phyloP scores from a whole-genome alignment of 2,113 vertebrate genomes.

The Pyrgilauda ruficollis region DNA sequence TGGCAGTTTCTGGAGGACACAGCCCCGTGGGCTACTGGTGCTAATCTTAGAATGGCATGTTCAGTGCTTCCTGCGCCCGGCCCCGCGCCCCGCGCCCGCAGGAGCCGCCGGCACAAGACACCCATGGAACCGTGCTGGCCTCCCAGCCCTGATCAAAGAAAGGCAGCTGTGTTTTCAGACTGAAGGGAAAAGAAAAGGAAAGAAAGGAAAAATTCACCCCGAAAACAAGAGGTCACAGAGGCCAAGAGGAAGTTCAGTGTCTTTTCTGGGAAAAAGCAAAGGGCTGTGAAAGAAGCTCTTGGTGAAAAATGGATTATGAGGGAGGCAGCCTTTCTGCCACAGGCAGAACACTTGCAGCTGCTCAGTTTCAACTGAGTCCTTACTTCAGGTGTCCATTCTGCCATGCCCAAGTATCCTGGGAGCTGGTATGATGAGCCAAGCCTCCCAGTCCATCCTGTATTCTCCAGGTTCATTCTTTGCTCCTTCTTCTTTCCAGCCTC shows the following conservation, averaged over 20 bases:
- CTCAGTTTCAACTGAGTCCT: not conserved
- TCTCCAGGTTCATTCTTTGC: not conserved
- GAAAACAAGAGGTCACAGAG: not conserved
- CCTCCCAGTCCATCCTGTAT: not conserved
- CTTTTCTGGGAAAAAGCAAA: not conserved
- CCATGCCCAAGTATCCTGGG: not conserved
- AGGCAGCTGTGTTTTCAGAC: not conserved
- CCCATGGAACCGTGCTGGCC: not conserved
- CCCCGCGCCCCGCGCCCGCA: not conserved
- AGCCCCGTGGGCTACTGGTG: conserved; percentile 37
- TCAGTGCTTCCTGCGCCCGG: not conserved
- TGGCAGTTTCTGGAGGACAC: conserved; percentile 27
- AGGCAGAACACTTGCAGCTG: not conserved
- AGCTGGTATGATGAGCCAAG: not conserved
- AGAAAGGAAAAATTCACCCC: not conserved
- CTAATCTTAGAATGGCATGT: conserved; percentile 75
- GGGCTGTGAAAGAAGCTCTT: not conserved
- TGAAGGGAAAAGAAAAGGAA: not conserved
- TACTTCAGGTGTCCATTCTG: not conserved
- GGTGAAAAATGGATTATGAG: not conserved
- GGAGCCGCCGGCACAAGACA: not conserved
- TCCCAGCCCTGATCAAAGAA: not conserved
- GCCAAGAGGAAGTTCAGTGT: not conserved
- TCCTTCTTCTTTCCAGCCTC: not conserved
- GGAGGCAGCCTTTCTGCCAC: not conserved